phyloP scores from a whole-genome alignment of 2,113 vertebrate species.

The Spermophilus dauricus region DNA sequence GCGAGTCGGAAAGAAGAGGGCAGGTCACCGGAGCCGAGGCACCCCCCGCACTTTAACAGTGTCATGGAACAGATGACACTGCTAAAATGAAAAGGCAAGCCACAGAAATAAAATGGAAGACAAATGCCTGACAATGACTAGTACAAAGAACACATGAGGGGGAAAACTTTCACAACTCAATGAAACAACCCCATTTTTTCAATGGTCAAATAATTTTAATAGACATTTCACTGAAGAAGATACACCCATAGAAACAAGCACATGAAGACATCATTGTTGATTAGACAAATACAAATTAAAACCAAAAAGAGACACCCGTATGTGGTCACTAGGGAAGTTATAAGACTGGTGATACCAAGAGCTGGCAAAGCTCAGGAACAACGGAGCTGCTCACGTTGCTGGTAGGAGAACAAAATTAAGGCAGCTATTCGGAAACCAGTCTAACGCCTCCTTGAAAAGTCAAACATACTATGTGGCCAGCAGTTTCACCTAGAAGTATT shows the following conservation, averaged over 20 bases:
- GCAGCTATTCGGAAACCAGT: background rate
- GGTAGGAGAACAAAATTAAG: too few species aligned
- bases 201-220: background rate
- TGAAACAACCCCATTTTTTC: background rate
- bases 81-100: background rate
- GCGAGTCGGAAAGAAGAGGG: too few species aligned
- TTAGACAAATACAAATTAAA: background rate
- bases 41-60: background rate
- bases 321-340: background rate
- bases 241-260: background rate
- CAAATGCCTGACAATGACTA: background rate
- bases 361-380: rapidly evolving
- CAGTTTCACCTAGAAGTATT: background rate
- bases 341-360: background rate
- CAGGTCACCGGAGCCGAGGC: too few species aligned
- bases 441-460: background rate
- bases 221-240: slow-evolving; percentile 10
- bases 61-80: background rate
- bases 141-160: background rate
- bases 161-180: background rate
- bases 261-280: background rate
- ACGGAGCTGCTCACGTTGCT: rapidly evolving
- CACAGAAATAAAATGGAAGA: background rate
- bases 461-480: background rate
- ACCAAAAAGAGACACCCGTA: background rate